Evolutionary conservation across 2,797 vertebrate genomes (phyloP), one percentile per base, ranked within the genome.

Genomic region (Pangasius krempfi): DNA sequence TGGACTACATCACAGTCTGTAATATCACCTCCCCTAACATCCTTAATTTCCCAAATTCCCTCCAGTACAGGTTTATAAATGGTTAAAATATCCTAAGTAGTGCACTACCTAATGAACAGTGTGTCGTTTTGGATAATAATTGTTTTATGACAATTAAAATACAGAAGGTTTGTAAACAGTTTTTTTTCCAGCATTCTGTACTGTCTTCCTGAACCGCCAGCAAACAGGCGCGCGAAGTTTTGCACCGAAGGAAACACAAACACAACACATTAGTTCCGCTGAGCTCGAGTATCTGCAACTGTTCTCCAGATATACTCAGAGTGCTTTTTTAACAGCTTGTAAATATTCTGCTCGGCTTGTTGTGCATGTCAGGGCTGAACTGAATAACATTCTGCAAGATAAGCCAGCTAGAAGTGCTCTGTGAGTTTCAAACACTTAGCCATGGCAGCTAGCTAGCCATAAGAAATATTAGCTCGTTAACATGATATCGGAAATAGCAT

Each of bases 251-350:
- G 86, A 90, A 88, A 91, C 89, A 87, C 76, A 87, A 81, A 3
- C 78, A 9, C 4, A 58, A 78, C 20, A 60, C 83, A 87, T 85
- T 62, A 68, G 91, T 91, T 90, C 91, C 86, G 86, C 5, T 73
- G 7, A 12, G 58, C 14, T 66, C 13, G 10, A 76, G 25, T 8
- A 16, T 14, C 4, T 27, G 9, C 30, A 58, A 5, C 2, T 22
- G 25, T 62, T 64, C 25, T 50, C 4, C 73, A 25, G 27, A 18
- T 68, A 30, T n/a, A 64, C 0, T 47, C 13, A 47, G n/a, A 47
- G 3, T 2, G 1, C 25, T 37, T 76, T 30, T 66, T n/a, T n/a
- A 44, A 60, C 58, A 16, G 0, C 40, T 20, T 66, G 20, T n/a
- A 52, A 12, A 70, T 33, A 37, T 25, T 68, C 8, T 33, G 12